Evolutionary conservation across 1,140 invertebrate species (phyloP).

Genomic region (Halesus radiatus): DNA sequence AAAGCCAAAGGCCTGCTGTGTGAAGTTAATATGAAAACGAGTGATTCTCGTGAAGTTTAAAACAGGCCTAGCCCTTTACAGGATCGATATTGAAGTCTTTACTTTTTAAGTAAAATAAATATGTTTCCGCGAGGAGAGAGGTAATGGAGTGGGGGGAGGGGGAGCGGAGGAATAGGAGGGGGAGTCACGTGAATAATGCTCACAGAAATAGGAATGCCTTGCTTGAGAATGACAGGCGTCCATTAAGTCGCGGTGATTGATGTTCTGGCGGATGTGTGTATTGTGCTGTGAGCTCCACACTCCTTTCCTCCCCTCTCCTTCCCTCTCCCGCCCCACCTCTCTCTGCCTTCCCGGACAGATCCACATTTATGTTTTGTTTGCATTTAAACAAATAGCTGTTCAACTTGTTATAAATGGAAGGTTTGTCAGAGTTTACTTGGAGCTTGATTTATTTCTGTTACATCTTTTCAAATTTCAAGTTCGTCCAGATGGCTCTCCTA

Average conservation of each 20-base stretch:
- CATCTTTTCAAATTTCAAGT: too few relatives aligned
- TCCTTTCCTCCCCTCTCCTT: background rate
- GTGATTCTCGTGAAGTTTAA: too few relatives aligned
- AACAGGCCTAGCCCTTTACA: background rate
- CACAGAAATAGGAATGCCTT: slow-evolving; percentile 59
- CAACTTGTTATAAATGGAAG: slow-evolving; percentile 56
- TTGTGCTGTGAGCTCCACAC: slow-evolving; percentile 19
- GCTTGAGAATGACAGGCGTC: slow-evolving; percentile 58
- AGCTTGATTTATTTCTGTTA: slow-evolving; percentile 53
- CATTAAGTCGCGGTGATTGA: slow-evolving; percentile 58
- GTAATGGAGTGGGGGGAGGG: slow-evolving; percentile 10
- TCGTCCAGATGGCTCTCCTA: too few relatives aligned
- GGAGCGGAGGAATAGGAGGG: slow-evolving; percentile 5
- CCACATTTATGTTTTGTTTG: slow-evolving; percentile 49
- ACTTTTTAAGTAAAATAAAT: slow-evolving; percentile 54
- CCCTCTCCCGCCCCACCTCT: background rate
- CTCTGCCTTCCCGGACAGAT: background rate
- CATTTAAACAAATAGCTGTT: slow-evolving; percentile 57
- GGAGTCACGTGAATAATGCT: slow-evolving; percentile 55
- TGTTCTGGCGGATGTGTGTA: slow-evolving; percentile 53
- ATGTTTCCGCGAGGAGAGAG: slow-evolving; percentile 30
- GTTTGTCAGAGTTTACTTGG: slow-evolving; percentile 54
- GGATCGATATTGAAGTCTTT: slow-evolving; percentile 43
- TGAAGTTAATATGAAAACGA: too few relatives aligned
- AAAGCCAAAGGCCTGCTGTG: too few relatives aligned